Evolutionary conservation across 2,888 invertebrate species (phyloP), one percentile per base, ranked within the genome.

Genomic region (Liopterus haemorrhoidalis): DNA sequence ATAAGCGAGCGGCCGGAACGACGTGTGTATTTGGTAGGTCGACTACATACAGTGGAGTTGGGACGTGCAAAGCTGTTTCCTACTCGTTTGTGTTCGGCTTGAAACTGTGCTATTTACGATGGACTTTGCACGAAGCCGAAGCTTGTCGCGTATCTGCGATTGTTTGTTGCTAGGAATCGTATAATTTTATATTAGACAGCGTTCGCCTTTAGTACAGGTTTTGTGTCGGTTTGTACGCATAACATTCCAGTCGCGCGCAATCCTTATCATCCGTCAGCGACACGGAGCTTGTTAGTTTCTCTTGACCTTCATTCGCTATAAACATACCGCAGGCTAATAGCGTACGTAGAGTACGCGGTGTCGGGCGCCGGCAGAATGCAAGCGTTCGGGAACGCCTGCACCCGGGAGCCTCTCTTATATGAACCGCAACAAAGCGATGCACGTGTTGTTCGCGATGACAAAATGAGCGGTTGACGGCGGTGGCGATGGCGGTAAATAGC

Each of bases 251-350:
- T n/a, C n/a, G n/a, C n/a, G n/a, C n/a, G n/a, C n/a, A n/a, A n/a
- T n/a, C n/a, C n/a, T n/a, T n/a, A n/a, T n/a, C n/a, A n/a, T n/a
- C n/a, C n/a, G 36, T n/a, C 12, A 21, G 24, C 16, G 36, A n/a
- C 11, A 11, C 21, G 22, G 12, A 22, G 12, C 12, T 16, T 12
- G 15, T 36, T 36, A 36, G 36, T 36, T 36, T 36, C 22, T 36
- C 36, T 36, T 36, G 36, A 36, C 36, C 36, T 36, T 36, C 22
- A 36, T 36, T 19, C 16, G 36, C 24, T 16, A n/a, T n/a, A n/a
- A n/a, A n/a, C n/a, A n/a, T n/a, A n/a, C n/a, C n/a, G n/a, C n/a
- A n/a, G n/a, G n/a, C n/a, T n/a, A n/a, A n/a, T n/a, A n/a, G n/a
- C n/a, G n/a, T n/a, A n/a, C n/a, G n/a, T n/a, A n/a, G n/a, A n/a